Base-by-base conservation (phyloP, 2,113 vertebrate species). In the Oxyura jamaicensis region DNA sequence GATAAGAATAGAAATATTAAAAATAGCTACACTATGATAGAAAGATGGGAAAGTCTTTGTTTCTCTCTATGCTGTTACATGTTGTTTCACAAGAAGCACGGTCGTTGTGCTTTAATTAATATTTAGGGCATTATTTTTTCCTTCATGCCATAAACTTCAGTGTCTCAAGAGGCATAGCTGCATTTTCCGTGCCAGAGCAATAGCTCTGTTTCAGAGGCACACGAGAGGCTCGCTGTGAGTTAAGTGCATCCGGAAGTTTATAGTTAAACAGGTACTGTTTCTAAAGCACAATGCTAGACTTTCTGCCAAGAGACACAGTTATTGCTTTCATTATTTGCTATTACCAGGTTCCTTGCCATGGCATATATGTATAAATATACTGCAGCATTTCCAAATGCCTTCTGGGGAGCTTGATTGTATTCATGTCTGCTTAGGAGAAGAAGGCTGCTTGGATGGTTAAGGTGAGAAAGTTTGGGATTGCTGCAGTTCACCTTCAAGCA, bases 331-430 rank as follows among this genome's bases (percentile, higher is more conserved):
- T 53, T 86, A 74, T 86, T 90, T 83, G 22, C 33, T 94, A 14
- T 88, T 86, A 88, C 35, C 88, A 56, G 8, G 48, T 87, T 76
- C 71, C 53, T 83, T 68, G n/a, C 65, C 52, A 39, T 10, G 23
- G 17, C 0, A 0, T 39, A 18, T 42, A 20, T 35, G 41, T 58
- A 44, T 29, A 82, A 75, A 87, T 53, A 79, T 2, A 46, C 16
- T 6, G 8, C 6, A 83, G 28, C 10, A 28, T 83, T 92, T 85
- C 94, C 94, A 93, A 86, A 93, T 66, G 82, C 88, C 79, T 95
- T 91, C 90, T 58, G 72, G 79, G 75, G 36, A 90, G n/a, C 41
- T 93, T 68, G 63, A 63, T 73, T 69, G 19, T 50, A 18, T 46
- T 83, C 10, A 6, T 8, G 53, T 21, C 33, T 86, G 42, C 35